phyloP scores from a whole-genome alignment of 1,140 invertebrate species.

The Ceratina calcarata region DNA sequence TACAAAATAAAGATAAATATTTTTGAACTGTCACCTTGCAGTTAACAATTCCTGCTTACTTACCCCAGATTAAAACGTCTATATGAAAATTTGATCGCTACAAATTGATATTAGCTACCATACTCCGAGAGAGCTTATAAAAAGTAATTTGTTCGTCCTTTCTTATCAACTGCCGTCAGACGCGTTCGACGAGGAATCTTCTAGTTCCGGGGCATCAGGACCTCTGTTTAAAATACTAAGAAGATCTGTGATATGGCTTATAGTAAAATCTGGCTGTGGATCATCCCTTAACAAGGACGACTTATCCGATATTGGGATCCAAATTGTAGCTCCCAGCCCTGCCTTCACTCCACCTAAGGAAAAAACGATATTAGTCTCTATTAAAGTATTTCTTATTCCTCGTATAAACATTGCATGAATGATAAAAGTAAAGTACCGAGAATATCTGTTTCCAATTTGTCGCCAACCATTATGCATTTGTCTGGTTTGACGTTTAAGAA shows the following conservation, averaged over 20 bases:
- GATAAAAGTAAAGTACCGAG: conserved; percentile 70
- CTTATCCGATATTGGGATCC: conserved; percentile 83
- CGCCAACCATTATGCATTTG: conserved; percentile 92
- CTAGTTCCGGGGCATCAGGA: conserved; percentile 74
- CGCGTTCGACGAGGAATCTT: conserved; percentile 77
- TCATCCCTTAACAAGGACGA: conserved; percentile 67
- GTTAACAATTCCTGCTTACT: conserved; percentile 1
- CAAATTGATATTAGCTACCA: not conserved
- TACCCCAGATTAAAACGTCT: not conserved
- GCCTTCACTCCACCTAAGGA: conserved; percentile 87
- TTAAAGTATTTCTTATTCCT: not conserved
- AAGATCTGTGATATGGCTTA: conserved; percentile 77
- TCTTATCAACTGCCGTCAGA: conserved; percentile 72
- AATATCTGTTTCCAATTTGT: conserved; percentile 92
- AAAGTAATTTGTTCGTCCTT: not conserved
- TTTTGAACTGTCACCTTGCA: not conserved
- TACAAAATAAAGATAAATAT: not conserved
- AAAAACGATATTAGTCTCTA: not conserved
- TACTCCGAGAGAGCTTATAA: not conserved
- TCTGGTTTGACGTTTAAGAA: conserved; percentile 85
- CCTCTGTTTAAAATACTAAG: conserved; percentile 72
- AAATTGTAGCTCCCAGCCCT: conserved; percentile 87
- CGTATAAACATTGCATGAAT: not conserved
- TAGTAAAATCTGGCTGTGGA: conserved; percentile 76
- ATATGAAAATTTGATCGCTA: not conserved